These are phyloP conservation scores for Potorous gilbertii DNA, from an alignment of 2,797 vertebrate species.

Conservation along the genomic window DNA sequence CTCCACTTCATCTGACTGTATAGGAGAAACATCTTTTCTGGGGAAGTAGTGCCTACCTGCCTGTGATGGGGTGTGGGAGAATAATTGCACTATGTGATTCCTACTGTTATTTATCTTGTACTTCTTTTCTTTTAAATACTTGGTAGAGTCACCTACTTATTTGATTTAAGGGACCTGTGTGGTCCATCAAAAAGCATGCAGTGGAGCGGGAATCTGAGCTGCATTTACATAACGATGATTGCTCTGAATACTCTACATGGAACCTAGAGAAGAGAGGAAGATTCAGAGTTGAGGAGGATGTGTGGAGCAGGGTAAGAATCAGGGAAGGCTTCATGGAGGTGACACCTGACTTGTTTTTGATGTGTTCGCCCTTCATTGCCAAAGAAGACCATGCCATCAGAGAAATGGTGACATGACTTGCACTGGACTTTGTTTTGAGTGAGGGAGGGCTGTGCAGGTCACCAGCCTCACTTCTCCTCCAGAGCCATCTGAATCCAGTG, in stretches of 20 bases:
- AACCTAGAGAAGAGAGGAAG: not conserved
- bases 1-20: not conserved
- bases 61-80: not conserved
- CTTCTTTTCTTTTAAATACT: not conserved
- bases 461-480: too few species aligned
- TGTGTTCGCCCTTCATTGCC: too few species aligned
- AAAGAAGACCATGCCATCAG: too few species aligned
- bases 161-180: not conserved
- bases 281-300: not conserved
- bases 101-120: not conserved
- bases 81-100: not conserved
- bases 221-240: not conserved
- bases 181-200: not conserved
- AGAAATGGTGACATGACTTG: too few species aligned
- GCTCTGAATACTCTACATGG: not conserved
- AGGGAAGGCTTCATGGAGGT: not conserved
- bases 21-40: not conserved
- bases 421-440: too few species aligned
- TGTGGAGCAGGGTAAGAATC: not conserved
- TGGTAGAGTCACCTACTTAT: not conserved
- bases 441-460: too few species aligned
- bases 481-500: too few species aligned
- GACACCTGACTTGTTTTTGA: not conserved
- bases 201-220: not conserved
- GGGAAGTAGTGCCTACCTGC: not conserved